A percentile compares a stretch with the other conserved stretches of the same genome.
Evolutionary conservation across 2,888 invertebrate species (phyloP).

Genomic region (Melieria omissa): DNA sequence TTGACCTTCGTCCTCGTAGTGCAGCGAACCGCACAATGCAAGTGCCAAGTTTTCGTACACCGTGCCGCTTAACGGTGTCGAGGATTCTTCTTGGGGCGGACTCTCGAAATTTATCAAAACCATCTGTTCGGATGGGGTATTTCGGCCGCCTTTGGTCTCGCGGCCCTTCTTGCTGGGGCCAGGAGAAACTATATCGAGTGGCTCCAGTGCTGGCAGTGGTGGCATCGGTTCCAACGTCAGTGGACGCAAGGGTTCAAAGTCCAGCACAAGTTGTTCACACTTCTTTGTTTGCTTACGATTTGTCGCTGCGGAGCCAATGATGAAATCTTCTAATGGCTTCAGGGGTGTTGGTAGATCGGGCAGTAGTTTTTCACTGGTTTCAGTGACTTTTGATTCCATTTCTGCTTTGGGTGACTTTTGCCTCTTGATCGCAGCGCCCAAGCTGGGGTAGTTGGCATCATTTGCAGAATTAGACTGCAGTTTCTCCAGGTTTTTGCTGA

Average conservation of each 20-base stretch:
- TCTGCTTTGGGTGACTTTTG: conserved; percentile 27
- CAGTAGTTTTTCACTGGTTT: conserved; percentile 34
- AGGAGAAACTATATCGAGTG: conserved; percentile 47
- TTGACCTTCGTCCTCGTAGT: conserved; percentile 59
- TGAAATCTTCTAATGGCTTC: conserved; percentile 23
- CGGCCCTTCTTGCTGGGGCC: conserved; percentile 18
- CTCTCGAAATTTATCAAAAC: conserved; percentile 66
- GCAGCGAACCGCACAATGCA: conserved; percentile 64
- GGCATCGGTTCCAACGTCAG: conserved; percentile 52
- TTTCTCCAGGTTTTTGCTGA: conserved; percentile 38
- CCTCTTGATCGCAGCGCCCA: conserved; percentile 32
- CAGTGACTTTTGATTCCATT: background rate
- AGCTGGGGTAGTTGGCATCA: conserved; percentile 42
- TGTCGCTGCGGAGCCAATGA: background rate
- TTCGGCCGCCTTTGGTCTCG: background rate
- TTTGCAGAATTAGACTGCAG: background rate
- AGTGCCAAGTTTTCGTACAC: conserved; percentile 62
- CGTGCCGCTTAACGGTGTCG: conserved; percentile 53
- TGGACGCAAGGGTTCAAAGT: conserved; percentile 52
- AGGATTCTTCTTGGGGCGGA: conserved; percentile 57
- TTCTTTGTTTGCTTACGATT: background rate
- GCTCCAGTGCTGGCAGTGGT: conserved; percentile 56
- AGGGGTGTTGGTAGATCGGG: conserved; percentile 40
- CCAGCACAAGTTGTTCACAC: too few relatives aligned
- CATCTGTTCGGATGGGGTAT: conserved; percentile 43